Conservation (phyloP, 2,888 invertebrate species). For the Troides aeacus region DNA sequence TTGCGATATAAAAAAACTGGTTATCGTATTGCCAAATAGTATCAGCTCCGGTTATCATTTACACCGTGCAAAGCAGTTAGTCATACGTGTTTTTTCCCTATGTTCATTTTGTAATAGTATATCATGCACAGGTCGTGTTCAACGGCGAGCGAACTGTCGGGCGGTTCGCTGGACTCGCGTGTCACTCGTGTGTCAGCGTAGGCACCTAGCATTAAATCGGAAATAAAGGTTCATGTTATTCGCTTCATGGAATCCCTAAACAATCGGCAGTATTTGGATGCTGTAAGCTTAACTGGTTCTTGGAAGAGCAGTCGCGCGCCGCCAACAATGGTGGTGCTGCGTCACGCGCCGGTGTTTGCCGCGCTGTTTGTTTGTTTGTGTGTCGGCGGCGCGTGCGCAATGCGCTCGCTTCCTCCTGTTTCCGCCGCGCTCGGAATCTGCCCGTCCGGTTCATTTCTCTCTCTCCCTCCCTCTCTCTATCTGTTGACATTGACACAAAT, state of each 20-base stretch:
- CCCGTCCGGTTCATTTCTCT: slow-evolving; percentile 26
- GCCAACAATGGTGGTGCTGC: slow-evolving; percentile 35
- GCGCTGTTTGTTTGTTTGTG: slow-evolving; percentile 41
- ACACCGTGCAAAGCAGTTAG: too few relatives aligned
- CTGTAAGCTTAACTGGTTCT: slow-evolving; percentile 15
- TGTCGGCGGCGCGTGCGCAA: slow-evolving; percentile 45
- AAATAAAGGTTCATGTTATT: too few relatives aligned
- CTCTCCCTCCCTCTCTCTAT: too few relatives aligned
- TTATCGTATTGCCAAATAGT: slow-evolving; percentile 34
- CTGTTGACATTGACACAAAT: slow-evolving; percentile 33
- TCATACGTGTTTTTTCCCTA: too few relatives aligned
- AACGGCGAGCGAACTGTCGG: too few relatives aligned
- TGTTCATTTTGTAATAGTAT: too few relatives aligned
- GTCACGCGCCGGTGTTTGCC: slow-evolving; percentile 36
- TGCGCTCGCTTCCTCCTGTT: slow-evolving; percentile 45
- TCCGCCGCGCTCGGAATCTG: slow-evolving; percentile 39
- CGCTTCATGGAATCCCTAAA: too few relatives aligned
- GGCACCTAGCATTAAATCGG: too few relatives aligned
- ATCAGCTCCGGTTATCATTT: neutral
- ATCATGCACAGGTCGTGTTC: too few relatives aligned
- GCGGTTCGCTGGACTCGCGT: too few relatives aligned
- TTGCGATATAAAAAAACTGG: slow-evolving; percentile 36
- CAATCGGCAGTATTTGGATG: neutral
- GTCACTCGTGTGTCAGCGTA: too few relatives aligned
- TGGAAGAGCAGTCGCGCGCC: slow-evolving; percentile 12